Evolutionary conservation across 2,113 vertebrate species (phyloP).

Genomic region (Cheilinus undulatus): DNA sequence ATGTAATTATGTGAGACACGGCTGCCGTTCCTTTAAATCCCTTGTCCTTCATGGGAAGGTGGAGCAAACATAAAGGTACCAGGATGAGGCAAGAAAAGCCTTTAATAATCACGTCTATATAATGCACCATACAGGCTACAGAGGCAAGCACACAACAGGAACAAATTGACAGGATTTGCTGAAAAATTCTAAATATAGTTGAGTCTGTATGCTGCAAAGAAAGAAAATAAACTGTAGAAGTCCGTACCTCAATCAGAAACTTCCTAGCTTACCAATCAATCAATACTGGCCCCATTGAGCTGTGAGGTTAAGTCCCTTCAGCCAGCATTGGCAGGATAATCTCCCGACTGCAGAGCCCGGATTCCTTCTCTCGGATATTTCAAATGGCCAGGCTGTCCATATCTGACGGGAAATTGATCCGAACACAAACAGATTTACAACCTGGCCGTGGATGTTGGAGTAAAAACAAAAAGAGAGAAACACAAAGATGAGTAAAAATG

Average conservation of each 20-base stretch:
- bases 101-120: too few relatives aligned
- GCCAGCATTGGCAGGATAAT: conserved; percentile 29
- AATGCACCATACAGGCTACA: background rate
- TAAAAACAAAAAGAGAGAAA: background rate
- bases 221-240: background rate
- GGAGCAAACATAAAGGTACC: too few relatives aligned
- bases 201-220: background rate
- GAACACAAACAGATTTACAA: conserved; percentile 14
- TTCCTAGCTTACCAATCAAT: conserved; percentile 1
- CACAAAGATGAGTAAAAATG: conserved; percentile 23
- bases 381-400: conserved; percentile 26
- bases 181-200: background rate
- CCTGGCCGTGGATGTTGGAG: conserved; percentile 9
- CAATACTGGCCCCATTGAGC: conserved; percentile 22
- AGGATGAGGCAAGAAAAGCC: too few relatives aligned
- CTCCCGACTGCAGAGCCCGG: conserved; percentile 8
- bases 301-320: conserved; percentile 24
- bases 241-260: conserved; percentile 11
- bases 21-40: too few relatives aligned
- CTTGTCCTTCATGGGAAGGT: too few relatives aligned
- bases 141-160: background rate
- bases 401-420: conserved; percentile 49
- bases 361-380: conserved; percentile 34
- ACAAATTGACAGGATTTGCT: background rate
- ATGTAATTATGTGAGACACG: too few relatives aligned